phyloP scores from a whole-genome alignment of 2,113 vertebrate genomes.

The Pyxicephalus adspersus region DNA sequence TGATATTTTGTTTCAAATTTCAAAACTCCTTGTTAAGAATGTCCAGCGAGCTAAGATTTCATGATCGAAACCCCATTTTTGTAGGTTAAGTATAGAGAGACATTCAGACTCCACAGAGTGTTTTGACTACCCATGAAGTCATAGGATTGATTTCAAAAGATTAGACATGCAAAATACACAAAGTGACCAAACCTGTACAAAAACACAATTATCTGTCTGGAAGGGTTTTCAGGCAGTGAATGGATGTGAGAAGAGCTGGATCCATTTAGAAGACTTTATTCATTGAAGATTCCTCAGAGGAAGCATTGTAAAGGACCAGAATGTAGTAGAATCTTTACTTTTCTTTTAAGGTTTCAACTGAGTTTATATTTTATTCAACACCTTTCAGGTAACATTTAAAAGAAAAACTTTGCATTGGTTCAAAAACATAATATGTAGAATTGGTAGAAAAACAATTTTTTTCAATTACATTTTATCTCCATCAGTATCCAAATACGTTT shows the following conservation, averaged over 20 bases:
- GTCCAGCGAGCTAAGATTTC: constrained; percentile 26
- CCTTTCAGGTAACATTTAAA: no score
- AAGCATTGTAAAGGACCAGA: no score
- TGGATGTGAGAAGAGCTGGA: neutral
- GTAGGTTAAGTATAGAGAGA: constrained; percentile 3
- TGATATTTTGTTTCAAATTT: constrained; percentile 54
- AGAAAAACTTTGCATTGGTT: no score
- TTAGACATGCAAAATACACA: constrained; percentile 12
- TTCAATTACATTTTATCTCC: no score
- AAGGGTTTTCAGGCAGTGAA: neutral
- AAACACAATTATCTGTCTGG: constrained; percentile 25
- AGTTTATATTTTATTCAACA: no score
- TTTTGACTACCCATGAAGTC: constrained; percentile 23
- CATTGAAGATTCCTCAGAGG: neutral
- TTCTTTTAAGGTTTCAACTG: no score
- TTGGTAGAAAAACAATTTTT: no score
- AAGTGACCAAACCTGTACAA: constrained; percentile 13
- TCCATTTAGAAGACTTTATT: neutral
- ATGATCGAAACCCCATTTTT: constrained; percentile 6
- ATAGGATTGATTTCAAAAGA: constrained; percentile 45
- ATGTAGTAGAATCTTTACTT: no score
- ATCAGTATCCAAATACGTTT: no score
- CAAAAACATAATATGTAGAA: no score
- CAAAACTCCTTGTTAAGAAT: constrained; percentile 3
- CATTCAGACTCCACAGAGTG: constrained; percentile 23